Base-by-base conservation (phyloP, 2,113 vertebrate genomes). In the Paramormyrops kingsleyae region DNA sequence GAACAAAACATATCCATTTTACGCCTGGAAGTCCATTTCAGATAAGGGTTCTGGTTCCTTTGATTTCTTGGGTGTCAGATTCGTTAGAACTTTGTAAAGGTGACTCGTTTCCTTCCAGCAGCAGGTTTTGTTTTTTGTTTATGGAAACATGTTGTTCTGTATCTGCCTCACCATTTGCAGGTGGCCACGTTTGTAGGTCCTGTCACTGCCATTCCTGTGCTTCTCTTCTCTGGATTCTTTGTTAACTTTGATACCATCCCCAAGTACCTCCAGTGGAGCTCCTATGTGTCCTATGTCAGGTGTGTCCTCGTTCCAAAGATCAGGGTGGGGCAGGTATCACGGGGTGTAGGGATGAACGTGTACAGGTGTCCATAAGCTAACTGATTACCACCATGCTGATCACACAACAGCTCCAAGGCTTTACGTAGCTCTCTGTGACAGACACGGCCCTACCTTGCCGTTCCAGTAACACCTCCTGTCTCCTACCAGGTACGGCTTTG, bases 161-260 rank as follows among this genome's bases (percentile, higher is more conserved):
- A 39, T 42, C 35, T 80, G 35, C 74, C 24, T 35, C 7, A 21
- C 62, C 49, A 8, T 80, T 46, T 47, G 62, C 92, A 99, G 99
- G 98, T 99, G 92, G 99, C 99, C 90, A 99, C 98, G 1, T 99
- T 99, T 8, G 96, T 99, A 93, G 99, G 98, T 66, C 98, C 99
- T 0, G 98, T 99, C 86, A 98, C 98, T 70, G 97, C 98, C 91
- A 98, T 99, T 92, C 98, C 98, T 0, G 98, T 99, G 87, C 97
- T 99, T 87, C 96, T 99, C 88, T 99, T 99, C 95, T 99, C 99
- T 2, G 98, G 99, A 89, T 99, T 99, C 95, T 99, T 99, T 0
- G 98, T 99, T 93, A 99, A 98, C 93, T 99, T 99, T 95, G 98
- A 99, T 96, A 99, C 98, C 90, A 99, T 99, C 92, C 99, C 99